These are phyloP conservation scores for Elysia chlorotica DNA, from an alignment of 1,140 invertebrate genomes.

Conservation along the genomic window DNA sequence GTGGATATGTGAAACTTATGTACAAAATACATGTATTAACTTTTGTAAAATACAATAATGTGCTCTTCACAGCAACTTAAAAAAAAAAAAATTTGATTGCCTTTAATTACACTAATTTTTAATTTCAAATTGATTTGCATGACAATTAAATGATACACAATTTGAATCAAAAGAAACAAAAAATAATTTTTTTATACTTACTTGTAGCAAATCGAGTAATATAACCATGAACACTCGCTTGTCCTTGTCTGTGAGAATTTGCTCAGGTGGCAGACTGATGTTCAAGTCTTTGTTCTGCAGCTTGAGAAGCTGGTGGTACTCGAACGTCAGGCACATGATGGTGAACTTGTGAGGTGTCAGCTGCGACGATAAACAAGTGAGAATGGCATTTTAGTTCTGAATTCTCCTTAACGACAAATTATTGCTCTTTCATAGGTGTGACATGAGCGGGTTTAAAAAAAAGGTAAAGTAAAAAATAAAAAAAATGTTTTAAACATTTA, in stretches of 20 bases:
- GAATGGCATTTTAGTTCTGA: no score
- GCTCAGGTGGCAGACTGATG: neutral
- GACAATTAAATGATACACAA: neutral
- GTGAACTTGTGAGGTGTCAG: slow-evolving; percentile 58
- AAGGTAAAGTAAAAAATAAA: no score
- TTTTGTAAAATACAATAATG: no score
- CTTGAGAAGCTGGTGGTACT: slow-evolving; percentile 38
- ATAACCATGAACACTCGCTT: slow-evolving; percentile 53
- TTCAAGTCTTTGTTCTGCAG: neutral
- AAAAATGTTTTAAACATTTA: no score
- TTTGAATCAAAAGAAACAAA: neutral
- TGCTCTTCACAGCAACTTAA: no score
- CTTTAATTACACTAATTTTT: neutral
- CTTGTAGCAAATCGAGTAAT: slow-evolving; percentile 54
- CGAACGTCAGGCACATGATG: slow-evolving; percentile 48
- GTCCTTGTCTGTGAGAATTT: slow-evolving; percentile 39
- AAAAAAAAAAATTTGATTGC: no score
- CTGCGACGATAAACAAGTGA: no score
- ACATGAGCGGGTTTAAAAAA: no score
- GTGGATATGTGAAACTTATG: no score
- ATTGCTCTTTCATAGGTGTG: no score
- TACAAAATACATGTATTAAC: no score
- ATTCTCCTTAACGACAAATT: no score
- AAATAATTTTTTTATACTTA: slow-evolving; percentile 17
- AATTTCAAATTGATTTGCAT: neutral